phyloP scores from a whole-genome alignment of 1,140 invertebrate species.

The Matsumurasca onukii region DNA sequence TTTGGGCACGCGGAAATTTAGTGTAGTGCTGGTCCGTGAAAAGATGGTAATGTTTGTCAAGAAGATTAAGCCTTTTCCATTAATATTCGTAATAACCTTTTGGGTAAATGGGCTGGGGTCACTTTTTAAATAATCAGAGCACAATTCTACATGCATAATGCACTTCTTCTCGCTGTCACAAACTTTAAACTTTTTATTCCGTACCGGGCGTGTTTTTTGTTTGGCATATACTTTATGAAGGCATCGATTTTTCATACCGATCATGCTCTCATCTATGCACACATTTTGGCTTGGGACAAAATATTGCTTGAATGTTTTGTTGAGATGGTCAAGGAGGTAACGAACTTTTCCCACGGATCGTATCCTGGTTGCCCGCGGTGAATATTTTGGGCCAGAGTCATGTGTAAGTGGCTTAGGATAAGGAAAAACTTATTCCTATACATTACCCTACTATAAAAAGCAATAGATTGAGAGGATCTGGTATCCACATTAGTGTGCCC shows the following conservation, averaged over 20 bases:
- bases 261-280: no score
- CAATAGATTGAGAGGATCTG: neutral
- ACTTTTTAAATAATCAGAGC: constrained; percentile 2
- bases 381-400: neutral
- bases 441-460: neutral
- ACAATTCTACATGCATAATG: neutral
- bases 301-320: neutral
- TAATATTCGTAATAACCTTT: neutral
- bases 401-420: neutral
- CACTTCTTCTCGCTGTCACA: neutral
- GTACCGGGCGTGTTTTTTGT: neutral
- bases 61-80: neutral
- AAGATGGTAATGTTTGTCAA: neutral
- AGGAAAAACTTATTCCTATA: neutral
- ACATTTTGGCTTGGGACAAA: no score
- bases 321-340: constrained; percentile 1
- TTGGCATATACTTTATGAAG: constrained; percentile 3
- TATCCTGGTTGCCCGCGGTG: no score
- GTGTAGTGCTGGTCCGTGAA: constrained; percentile 1
- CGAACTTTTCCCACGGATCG: constrained; percentile 1
- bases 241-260: constrained; percentile 8
- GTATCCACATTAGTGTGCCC: neutral
- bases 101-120: neutral
- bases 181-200: constrained; percentile 4
- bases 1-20: neutral